Evolutionary conservation across 2,888 invertebrate species (phyloP).

Genomic region (Zygaena filipendulae): DNA sequence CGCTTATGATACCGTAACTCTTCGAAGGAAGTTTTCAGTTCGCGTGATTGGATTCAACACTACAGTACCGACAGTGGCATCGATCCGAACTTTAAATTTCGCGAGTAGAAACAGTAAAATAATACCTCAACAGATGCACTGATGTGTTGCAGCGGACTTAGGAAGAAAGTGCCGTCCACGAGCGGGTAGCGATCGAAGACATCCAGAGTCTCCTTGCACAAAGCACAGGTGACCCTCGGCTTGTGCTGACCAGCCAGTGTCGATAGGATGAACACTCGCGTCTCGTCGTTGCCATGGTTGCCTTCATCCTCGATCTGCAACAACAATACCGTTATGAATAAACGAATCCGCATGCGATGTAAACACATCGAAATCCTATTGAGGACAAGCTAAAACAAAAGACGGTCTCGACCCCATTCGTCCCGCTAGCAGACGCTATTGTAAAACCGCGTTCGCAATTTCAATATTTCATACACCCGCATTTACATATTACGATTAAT

Average conservation of each 20-base stretch:
- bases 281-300: constrained; percentile 98
- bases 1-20: too few relatives aligned
- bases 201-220: constrained; percentile 88
- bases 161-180: constrained; percentile 97
- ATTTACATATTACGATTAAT: constrained; percentile 67
- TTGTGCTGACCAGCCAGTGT: constrained; percentile 93
- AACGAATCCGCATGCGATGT: too few relatives aligned
- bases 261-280: constrained; percentile 94
- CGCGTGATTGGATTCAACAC: too few relatives aligned
- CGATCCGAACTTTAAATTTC: too few relatives aligned
- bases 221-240: constrained; percentile 85
- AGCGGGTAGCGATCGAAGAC: constrained; percentile 98
- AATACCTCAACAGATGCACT: constrained; percentile 89
- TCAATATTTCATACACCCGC: constrained; percentile 59
- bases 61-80: too few relatives aligned
- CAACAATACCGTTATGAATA: constrained; percentile 30
- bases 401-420: constrained; percentile 22
- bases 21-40: constrained; percentile 17
- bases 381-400: too few relatives aligned
- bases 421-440: constrained; percentile 29
- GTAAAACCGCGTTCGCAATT: constrained; percentile 45
- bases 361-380: too few relatives aligned
- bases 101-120: too few relatives aligned
- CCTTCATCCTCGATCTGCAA: constrained; percentile 97
- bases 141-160: constrained; percentile 93